phyloP scores from a whole-genome alignment of 2,797 vertebrate genomes.

The Gadopsis marmoratus region DNA sequence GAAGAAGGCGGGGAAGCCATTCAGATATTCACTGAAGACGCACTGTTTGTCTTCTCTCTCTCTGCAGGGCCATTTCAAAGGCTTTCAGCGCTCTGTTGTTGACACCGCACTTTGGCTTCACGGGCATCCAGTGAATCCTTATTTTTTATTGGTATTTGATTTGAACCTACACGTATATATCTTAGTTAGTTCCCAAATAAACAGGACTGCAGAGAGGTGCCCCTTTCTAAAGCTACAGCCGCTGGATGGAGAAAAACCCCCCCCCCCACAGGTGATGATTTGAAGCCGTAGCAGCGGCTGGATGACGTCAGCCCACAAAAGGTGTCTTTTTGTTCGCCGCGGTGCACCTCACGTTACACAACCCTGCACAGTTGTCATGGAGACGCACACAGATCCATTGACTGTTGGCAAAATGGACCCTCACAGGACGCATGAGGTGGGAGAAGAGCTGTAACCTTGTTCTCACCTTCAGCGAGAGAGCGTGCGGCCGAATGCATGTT shows the following conservation, averaged over 20 bases:
- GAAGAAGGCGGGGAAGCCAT: constrained; percentile 35
- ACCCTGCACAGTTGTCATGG: constrained; percentile 74
- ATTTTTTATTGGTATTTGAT: not conserved
- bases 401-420: constrained; percentile 55
- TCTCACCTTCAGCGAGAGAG: constrained; percentile 59
- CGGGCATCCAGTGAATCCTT: not conserved
- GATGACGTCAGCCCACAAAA: constrained; percentile 51
- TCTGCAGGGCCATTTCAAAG: not conserved
- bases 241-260: not conserved
- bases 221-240: not conserved
- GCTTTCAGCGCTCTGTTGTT: constrained; percentile 6
- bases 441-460: constrained; percentile 58
- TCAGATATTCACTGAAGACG: constrained; percentile 55
- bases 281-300: constrained; percentile 8
- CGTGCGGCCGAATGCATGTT: not conserved
- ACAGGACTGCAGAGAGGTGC: not conserved
- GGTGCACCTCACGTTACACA: constrained; percentile 66
- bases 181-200: not conserved
- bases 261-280: not conserved
- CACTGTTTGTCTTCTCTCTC: constrained; percentile 13
- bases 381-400: constrained; percentile 60
- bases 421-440: constrained; percentile 39
- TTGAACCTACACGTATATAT: not conserved
- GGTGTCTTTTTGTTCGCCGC: constrained; percentile 58
- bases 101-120: not conserved